A percentile compares a stretch with the other conserved stretches of the same genome.
Conservation (phyloP, 2,797 vertebrate genomes). For the Pteronotus mesoamericanus region DNA sequence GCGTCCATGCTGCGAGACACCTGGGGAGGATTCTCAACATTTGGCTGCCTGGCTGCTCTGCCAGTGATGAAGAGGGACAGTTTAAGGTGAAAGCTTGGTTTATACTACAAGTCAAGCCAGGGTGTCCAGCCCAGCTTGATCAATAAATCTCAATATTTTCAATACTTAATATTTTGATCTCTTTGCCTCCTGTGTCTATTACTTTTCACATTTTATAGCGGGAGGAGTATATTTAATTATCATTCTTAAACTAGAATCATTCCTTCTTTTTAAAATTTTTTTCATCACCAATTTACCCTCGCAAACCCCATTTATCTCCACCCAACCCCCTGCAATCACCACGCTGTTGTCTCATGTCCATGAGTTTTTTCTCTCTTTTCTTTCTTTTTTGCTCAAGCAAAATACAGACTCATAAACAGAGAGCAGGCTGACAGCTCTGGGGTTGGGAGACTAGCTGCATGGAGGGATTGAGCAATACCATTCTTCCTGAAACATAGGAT, state of each 20-base stretch:
- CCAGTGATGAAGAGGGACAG: neutral
- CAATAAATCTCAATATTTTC: neutral
- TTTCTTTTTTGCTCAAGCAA: neutral
- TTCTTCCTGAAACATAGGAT: neutral
- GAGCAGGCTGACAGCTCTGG: neutral
- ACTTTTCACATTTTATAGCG: neutral
- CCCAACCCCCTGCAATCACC: too few species aligned
- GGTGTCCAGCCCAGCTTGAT: neutral
- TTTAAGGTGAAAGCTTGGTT: neutral
- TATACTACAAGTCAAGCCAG: neutral
- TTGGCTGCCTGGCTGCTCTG: neutral
- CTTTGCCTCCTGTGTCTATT: neutral
- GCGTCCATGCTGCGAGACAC: neutral
- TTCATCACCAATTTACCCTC: neutral
- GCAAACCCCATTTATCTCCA: neutral
- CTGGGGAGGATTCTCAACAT: neutral
- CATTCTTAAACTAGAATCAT: neutral
- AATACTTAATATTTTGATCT: neutral
- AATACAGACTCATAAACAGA: neutral
- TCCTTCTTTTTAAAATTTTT: neutral
- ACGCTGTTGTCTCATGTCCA: neutral
- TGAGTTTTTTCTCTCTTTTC: neutral
- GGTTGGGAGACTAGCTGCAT: neutral
- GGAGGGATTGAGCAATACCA: neutral
- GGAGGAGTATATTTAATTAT: neutral